Base-by-base conservation (phyloP, 2,113 vertebrate species). In the Takifugu bimaculatus region DNA sequence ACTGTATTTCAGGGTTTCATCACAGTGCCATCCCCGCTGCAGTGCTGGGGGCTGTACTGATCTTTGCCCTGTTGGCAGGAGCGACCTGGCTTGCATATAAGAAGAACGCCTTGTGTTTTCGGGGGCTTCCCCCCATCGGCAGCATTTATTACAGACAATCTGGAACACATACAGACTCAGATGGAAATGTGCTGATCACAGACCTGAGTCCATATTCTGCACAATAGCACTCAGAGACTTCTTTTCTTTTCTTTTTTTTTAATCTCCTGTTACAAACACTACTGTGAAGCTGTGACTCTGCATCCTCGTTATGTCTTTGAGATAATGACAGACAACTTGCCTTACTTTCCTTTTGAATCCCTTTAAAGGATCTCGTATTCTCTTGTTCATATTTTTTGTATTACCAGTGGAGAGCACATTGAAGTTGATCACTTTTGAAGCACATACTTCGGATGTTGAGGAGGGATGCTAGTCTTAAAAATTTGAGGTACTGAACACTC, bases 181-280 rank as follows among this genome's bases (percentile, higher is more conserved):
- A 98, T 61, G 95, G 94, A 84, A 94, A 91, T 43, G 92, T 95
- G 69, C 91, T 98, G 54, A 95, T 97, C 80, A 89, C 92, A 53
- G 92, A 94, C 63, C 82, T 95, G 78, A 93, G 95, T 60, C 84
- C 83, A 79, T 91, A 80, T 26, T 78, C 88, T 4, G 86, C 80
- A 50, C 90, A 92, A 75, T 90, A 91, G 67, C 47, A 45, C 26
- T 39, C 5, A 48, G 4, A 14, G 28, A 11, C 27, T 29, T 5
- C 35, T 32, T 32, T 65, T 11, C 43, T 11, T 20, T 47, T 25
- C 50, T 64, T 10, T 47, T 13, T 48, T 25, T 53, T 53, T 25
- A 20, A 26, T 57, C 45, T 5, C 7, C 57, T 51, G 50, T 51
- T 29, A n/a, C 2, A 9, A 65, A 49, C 15, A 60, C 54, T 52